Conservation (phyloP, 1,140 invertebrate genomes). For the Drosophila persimilis region DNA sequence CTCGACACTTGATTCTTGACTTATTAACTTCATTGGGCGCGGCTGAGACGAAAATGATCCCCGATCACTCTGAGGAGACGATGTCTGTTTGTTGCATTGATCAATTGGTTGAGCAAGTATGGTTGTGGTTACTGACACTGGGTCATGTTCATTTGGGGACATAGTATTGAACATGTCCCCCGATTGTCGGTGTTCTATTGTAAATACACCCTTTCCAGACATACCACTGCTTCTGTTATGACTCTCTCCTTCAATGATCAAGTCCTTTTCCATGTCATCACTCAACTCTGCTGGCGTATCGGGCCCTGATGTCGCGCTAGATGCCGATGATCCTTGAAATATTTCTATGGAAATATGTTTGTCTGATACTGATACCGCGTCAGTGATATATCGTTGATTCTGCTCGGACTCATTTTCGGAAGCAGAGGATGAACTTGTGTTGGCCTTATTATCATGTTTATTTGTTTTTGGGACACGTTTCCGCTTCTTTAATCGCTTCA, state of each 20-base stretch:
- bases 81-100: no score
- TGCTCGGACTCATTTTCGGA: slow-evolving; percentile 60
- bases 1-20: slow-evolving; percentile 58
- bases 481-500: slow-evolving; percentile 42
- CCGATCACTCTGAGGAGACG: neutral
- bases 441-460: slow-evolving; percentile 30
- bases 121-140: no score
- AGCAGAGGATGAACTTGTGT: slow-evolving; percentile 59
- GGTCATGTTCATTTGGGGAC: no score
- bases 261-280: slow-evolving; percentile 84
- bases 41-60: neutral
- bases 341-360: slow-evolving; percentile 1
- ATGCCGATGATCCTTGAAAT: slow-evolving; percentile 85
- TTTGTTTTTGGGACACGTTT: slow-evolving; percentile 9
- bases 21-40: slow-evolving; percentile 24
- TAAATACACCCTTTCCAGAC: no score
- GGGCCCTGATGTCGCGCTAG: slow-evolving; percentile 93
- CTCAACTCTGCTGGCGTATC: slow-evolving; percentile 91
- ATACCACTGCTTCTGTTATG: no score
- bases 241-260: neutral
- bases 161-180: neutral
- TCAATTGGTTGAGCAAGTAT: no score
- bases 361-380: neutral
- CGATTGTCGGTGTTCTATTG: neutral
- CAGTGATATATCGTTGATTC: neutral